Base-by-base conservation (phyloP, 2,113 vertebrate species). In the Xiphophorus couchianus region DNA sequence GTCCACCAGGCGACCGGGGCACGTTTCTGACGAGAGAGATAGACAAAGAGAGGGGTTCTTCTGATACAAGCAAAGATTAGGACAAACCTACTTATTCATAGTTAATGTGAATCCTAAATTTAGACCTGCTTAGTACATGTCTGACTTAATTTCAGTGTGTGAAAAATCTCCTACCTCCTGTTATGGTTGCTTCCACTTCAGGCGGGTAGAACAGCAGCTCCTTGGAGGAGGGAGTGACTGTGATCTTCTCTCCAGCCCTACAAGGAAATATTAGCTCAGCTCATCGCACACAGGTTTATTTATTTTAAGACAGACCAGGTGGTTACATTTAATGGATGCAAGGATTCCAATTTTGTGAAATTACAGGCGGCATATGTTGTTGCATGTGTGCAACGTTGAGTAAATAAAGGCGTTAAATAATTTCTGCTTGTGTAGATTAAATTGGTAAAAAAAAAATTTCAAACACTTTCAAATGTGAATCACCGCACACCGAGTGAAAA, bases 141-240 rank as follows among this genome's bases (percentile, higher is more conserved):
- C 11, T 71, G 71, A 42, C 33, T 54, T 28, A 9, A 22, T 22
- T 1, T 37, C 2, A 69, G 13, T 1, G 33, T 31, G 62, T 39
- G 30, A 67, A 0, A 17, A 33, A 19, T 14, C 1, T 12, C 79
- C 79, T 89, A 98, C 98, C 98, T 95, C 97, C 97, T 58, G 96
- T 98, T 91, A 99, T 95, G 0, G 96, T 93, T 62, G 96, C 95
- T 89, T 99, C 98, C 67, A 98, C 95, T 75, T 96, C 97, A 31
- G 97, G 96, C 0, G 98, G 98, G 66, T 98, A 97, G 82, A 99
- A 99, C 39, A 99, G 96, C 22, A 99, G 94, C 78, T 99, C 97
- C 89, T 97, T 98, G 22, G 98, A 99, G 1, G 97, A 98, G 0
- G 98, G 98, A 0, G 96, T 98, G 39, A 99, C 97, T 0, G 96